phyloP scores from a whole-genome alignment of 2,888 invertebrate species.

The Spilarctia lutea region DNA sequence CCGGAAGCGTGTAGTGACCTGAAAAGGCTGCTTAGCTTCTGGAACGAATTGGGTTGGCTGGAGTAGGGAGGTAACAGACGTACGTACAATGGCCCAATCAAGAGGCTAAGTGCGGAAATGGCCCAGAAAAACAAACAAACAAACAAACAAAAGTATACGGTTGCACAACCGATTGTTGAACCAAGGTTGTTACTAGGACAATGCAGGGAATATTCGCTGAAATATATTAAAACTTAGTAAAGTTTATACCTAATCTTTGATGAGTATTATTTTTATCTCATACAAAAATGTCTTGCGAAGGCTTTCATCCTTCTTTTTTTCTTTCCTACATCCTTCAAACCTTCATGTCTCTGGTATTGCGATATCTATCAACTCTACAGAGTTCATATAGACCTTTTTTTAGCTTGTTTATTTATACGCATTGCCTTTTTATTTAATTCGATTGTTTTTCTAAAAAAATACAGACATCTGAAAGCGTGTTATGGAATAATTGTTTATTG shows the following conservation, averaged over 20 bases:
- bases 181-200: slow-evolving; percentile 46
- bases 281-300: neutral
- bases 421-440: neutral
- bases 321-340: neutral
- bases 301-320: neutral
- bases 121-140: too few relatives aligned
- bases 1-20: too few relatives aligned
- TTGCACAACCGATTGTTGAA: slow-evolving; percentile 45
- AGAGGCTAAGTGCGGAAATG: too few relatives aligned
- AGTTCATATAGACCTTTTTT: neutral
- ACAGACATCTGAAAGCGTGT: neutral
- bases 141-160: slow-evolving; percentile 28
- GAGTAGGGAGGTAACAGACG: too few relatives aligned
- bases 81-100: too few relatives aligned
- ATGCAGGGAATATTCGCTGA: slow-evolving; percentile 4
- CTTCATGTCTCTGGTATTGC: too few relatives aligned
- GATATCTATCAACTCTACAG: neutral
- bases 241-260: neutral
- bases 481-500: neutral
- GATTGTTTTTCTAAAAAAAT: neutral
- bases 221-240: neutral
- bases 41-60: too few relatives aligned
- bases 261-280: neutral
- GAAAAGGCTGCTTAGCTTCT: too few relatives aligned
- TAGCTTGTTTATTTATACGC: slow-evolving; percentile 1